Conservation (phyloP, 2,888 invertebrate genomes). For the Cosmorhoe ocellata region DNA sequence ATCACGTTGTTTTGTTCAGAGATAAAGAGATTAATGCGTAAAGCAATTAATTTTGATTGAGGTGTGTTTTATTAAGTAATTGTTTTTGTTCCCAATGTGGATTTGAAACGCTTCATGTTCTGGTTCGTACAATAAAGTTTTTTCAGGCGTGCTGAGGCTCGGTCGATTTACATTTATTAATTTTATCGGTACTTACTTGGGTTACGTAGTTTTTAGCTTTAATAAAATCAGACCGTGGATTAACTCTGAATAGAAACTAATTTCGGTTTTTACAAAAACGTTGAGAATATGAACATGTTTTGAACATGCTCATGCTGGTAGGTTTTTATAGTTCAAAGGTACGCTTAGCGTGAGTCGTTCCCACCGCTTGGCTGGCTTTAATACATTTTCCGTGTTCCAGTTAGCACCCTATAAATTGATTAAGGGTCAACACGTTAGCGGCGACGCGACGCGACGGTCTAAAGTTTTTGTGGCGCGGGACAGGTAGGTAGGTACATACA, state of each 20-base stretch:
- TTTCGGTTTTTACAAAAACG: neutral
- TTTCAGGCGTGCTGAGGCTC: slow-evolving; percentile 29
- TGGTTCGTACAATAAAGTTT: slow-evolving; percentile 46
- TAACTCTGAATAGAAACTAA: neutral
- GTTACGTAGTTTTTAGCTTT: neutral
- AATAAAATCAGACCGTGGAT: neutral
- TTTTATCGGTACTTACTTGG: neutral
- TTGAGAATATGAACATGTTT: neutral
- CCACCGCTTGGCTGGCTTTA: slow-evolving; percentile 68
- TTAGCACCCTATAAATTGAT: slow-evolving; percentile 82
- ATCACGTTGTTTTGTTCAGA: slow-evolving; percentile 75
- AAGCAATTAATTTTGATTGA: slow-evolving; percentile 82
- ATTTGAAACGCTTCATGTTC: slow-evolving; percentile 66
- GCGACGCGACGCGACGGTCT: slow-evolving; percentile 71
- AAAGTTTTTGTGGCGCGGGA: slow-evolving; percentile 67
- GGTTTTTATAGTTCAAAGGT: slow-evolving; percentile 30
- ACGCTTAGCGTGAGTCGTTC: slow-evolving; percentile 67
- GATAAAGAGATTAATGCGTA: slow-evolving; percentile 81
- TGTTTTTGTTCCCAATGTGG: slow-evolving; percentile 75
- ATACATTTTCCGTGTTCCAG: slow-evolving; percentile 82
- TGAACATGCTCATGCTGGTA: slow-evolving; percentile 8
- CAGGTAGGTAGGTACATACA: too few species aligned
- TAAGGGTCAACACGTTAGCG: slow-evolving; percentile 74
- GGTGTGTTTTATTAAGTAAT: slow-evolving; percentile 80
- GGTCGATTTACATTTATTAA: slow-evolving; percentile 4